phyloP scores from a whole-genome alignment of 2,888 invertebrate genomes.

The Halictus ligatus region DNA sequence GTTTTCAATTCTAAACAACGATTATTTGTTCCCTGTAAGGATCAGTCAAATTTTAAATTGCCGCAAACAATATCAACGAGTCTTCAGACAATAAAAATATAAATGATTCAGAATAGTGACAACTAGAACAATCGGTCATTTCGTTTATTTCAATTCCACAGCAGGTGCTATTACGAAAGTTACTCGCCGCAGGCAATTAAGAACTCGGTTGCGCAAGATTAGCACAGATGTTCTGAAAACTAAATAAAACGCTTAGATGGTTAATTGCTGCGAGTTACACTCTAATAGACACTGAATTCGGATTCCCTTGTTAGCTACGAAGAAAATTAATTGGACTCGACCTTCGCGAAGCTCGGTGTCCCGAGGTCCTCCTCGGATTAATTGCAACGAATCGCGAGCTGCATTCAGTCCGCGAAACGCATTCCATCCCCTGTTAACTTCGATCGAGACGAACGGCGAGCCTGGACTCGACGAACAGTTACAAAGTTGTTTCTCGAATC shows the following conservation, averaged over 20 bases:
- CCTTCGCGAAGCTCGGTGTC: not conserved
- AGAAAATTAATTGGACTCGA: not conserved
- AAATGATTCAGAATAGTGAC: too few relatives aligned
- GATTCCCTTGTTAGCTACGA: not conserved
- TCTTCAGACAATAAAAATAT: too few relatives aligned
- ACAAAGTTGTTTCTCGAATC: slow-evolving; percentile 1
- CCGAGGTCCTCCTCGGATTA: not conserved
- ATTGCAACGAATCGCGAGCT: not conserved
- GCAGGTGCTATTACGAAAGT: not conserved
- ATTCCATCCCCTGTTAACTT: not conserved
- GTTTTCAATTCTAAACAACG: too few relatives aligned
- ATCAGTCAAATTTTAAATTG: too few relatives aligned
- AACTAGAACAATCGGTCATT: not conserved
- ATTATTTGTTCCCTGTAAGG: too few relatives aligned
- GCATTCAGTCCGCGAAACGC: not conserved
- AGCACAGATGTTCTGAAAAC: not conserved
- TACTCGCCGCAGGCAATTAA: not conserved
- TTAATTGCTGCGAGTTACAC: not conserved
- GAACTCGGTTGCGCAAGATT: not conserved
- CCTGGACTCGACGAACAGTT: not conserved
- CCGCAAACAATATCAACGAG: too few relatives aligned
- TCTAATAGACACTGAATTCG: not conserved
- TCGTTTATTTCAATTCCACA: not conserved
- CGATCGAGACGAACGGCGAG: not conserved
- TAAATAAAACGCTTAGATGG: not conserved